Evolutionary conservation across 30 jellyfish, hydroid and myxozoan species (phyloP), one percentile per base, ranked within the genome.

Genomic region (Aurelia sp.): DNA sequence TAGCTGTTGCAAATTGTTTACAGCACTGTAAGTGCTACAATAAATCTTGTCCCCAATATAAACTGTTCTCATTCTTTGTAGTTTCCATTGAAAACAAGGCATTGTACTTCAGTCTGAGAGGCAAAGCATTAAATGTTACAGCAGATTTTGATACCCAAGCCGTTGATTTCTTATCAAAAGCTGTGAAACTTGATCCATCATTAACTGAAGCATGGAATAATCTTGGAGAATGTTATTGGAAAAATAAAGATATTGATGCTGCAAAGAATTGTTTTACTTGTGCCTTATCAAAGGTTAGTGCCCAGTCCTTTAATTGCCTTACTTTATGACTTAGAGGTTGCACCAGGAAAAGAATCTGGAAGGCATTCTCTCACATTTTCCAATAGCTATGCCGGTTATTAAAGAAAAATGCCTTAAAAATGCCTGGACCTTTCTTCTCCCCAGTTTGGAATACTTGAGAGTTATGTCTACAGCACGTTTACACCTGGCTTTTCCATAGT

Each of bases 181-280:
- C 99, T 33, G 96, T 95, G 19, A 95, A 95, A 60, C 88, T 95
- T 27, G 98, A 95, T 67, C 99, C 99, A 61, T 40, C 92, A 19
- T 74, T 79, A 41, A 76, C 91, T 11, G 94, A 95, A 35, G 97
- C 99, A 73, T 95, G 99, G 99, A 95, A 95, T 76, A 81, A 85
- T 35, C 96, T 95, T 58, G 99, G 99, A 9, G 99, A 95, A 81
- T 82, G 99, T 73, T 95, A 95, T 78, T 95, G 99, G 99, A 95
- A 95, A 82, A 80, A 90, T 70, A 95, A 90, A 81, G 94, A 95
- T 35, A 68, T 95, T 17, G 97, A 95, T 21, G 92, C 91, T 12
- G 99, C 99, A 5, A 73, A 71, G 61, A 90, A 95, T 58, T 95
- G 99, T 70, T 95, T 95, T 57, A 90, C 78, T 20, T 81, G 92